Base-by-base conservation (phyloP, 2,888 invertebrate species). In the Caenorhabditis drosophilae region DNA sequence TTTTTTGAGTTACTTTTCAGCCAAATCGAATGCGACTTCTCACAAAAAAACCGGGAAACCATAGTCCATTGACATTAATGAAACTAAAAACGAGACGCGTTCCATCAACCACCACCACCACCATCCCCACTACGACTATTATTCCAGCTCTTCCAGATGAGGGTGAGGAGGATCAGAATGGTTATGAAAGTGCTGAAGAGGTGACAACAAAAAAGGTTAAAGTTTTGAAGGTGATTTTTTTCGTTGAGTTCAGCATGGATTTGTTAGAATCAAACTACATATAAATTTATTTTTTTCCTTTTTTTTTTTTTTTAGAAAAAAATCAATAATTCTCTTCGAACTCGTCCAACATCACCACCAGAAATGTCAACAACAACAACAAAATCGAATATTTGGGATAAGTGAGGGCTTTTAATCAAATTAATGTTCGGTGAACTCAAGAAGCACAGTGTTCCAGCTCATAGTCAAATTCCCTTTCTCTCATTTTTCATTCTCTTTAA, bases 301-400 rank as follows among this genome's bases (percentile, higher is more conserved):
- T 46, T 18, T 27, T 35, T 40, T 16, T 6, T 25, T 23, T 44
- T 53, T 63, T 63, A 1, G 53, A 63, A 57, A 62, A 62, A 53
- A 48, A 42, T 18, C 40, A 44, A n/a, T n/a, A 35, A 22, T 18
- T 4, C 46, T 18, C 20, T 16, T 11, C 16, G 11, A 35, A 23
- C 20, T 34, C n/a, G 35, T 27, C 64, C 71, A 22, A 53, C 54
- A 22, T 55, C 63, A 46, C 59, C 62, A 18, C 57, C 62, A 18
- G 71, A 70, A 57, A 47, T 64, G n/a, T 23, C 27, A 36, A 44
- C 52, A 41, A 69, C 75, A n/a, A 68, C 77, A 20, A 51, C 62
- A 16, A 75, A 73, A 47, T 53, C 72, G 12, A 77, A 77, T 48
- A 77, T 77, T 56, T 77, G 77, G 77, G 77, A 77, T 60, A 74